Evolutionary conservation across 23 tunicate species (phyloP), one percentile per base, ranked within the genome.

Genomic region (Oikopleura dioica): DNA sequence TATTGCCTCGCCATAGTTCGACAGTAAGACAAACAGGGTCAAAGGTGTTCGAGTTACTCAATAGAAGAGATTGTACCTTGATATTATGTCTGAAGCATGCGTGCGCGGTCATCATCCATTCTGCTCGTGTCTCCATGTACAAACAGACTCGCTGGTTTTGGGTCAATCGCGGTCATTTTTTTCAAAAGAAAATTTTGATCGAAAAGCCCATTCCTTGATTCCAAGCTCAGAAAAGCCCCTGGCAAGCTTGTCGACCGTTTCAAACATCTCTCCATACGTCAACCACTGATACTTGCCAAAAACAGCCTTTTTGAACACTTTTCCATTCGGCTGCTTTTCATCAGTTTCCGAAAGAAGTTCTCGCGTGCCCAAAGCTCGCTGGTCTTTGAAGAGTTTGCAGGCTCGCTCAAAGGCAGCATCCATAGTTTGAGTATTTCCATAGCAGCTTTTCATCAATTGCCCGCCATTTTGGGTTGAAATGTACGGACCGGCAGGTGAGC

Each of bases 281-380:
- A 81, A 36, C 96, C 96, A 89, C 35, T 72, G 79, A 81, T 89
- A 89, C 5, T 85, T 83, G 21, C 96, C 96, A 75, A 82, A 89
- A 2, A 79, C 85, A 9, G 96, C 96, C 78, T 89, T 89, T 79
- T 89, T 89, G 83, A 89, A 89, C 9, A 89, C 91, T 78, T 89
- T 89, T 35, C 96, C 96, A 75, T 82, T 83, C 0, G 91, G 83
- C 68, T 89, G 91, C 36, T 63, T 82, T 50, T 84, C 96, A 55
- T 89, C 96, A 38, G 68, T 82, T 80, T 89, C 96, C 21, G 96
- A 85, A 1, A 89, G 44, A 35, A 89, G 76, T 67, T 82, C 83
- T 1, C 96, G 69, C 0, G 92, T 89, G 36, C 96, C 96, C 59
- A 89, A 75, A 59, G 86, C 79, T 1, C 79, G 83, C 1, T 29